These are phyloP conservation scores for Sialia sialis DNA, from an alignment of 2,113 vertebrate species.

Conservation along the genomic window DNA sequence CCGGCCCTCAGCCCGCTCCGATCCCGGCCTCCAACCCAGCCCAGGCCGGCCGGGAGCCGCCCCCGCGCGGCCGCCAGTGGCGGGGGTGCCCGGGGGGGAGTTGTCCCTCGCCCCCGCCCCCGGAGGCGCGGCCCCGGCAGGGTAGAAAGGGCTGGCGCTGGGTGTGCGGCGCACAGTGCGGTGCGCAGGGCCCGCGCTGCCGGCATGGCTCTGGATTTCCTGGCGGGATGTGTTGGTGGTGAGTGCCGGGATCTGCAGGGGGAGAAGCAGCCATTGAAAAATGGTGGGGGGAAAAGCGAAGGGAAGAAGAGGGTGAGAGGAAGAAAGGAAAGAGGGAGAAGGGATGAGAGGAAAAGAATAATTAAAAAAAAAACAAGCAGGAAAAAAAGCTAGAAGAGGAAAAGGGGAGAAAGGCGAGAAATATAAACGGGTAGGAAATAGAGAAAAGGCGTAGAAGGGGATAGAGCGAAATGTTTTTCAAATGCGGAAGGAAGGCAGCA, in stretches of 20 bases:
- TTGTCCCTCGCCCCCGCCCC: neutral
- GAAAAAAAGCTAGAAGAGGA: no score
- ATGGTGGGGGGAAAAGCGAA: neutral
- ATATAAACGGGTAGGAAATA: neutral
- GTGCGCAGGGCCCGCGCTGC: neutral
- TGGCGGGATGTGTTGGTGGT: constrained; percentile 93
- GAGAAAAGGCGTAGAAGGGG: no score
- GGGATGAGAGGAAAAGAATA: no score
- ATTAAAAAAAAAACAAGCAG: neutral
- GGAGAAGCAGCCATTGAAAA: rapidly evolving
- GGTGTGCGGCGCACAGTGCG: rapidly evolving
- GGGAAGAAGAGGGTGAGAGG: no score
- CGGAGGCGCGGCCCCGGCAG: neutral
- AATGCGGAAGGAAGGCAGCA: neutral
- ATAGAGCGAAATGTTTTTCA: neutral
- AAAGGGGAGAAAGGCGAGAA: neutral
- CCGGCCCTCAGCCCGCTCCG: no score
- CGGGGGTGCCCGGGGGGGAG: neutral
- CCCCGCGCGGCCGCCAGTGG: neutral
- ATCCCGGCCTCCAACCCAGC: no score
- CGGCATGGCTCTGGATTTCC: constrained; percentile 86
- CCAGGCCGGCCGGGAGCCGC: neutral
- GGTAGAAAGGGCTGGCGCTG: neutral
- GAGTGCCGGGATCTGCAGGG: neutral
- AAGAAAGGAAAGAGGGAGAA: no score